These are phyloP conservation scores for Caenorhabditis sp. DNA, from an alignment of 2,888 invertebrate species.

Conservation along the genomic window DNA sequence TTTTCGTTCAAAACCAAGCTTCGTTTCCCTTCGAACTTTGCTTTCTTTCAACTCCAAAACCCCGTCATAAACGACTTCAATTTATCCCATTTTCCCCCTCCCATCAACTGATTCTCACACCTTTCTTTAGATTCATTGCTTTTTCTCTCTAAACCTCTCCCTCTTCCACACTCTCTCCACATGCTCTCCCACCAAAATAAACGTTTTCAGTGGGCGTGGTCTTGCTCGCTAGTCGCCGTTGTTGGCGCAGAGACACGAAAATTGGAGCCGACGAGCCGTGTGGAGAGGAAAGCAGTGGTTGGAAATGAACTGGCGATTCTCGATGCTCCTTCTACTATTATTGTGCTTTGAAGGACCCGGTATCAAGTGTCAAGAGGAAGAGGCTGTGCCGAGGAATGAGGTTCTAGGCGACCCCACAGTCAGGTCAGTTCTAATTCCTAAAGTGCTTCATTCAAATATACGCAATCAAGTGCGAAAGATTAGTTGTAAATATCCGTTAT, in stretches of 20 bases:
- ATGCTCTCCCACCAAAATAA: conserved; percentile 49
- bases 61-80: background rate
- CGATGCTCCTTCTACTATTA: conserved; percentile 38
- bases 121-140: background rate
- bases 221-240: conserved; percentile 34
- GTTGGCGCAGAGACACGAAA: conserved; percentile 49
- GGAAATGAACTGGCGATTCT: conserved; percentile 55
- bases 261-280: conserved; percentile 48
- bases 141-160: conserved; percentile 26
- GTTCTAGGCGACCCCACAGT: conserved; percentile 59
- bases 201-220: conserved; percentile 61
- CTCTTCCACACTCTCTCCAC: conserved; percentile 29
- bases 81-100: background rate
- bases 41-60: background rate
- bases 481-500: conserved; percentile 32
- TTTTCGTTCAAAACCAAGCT: too few relatives aligned
- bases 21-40: too few relatives aligned
- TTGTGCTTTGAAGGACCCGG: conserved; percentile 31
- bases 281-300: conserved; percentile 27
- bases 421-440: conserved; percentile 41
- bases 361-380: conserved; percentile 54
- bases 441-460: conserved; percentile 9
- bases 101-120: conserved; percentile 1
- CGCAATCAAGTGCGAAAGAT: conserved; percentile 20
- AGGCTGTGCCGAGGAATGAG: conserved; percentile 41